These are phyloP conservation scores for Palaemon carinicauda DNA, from an alignment of 1,140 invertebrate genomes.

Conservation along the genomic window DNA sequence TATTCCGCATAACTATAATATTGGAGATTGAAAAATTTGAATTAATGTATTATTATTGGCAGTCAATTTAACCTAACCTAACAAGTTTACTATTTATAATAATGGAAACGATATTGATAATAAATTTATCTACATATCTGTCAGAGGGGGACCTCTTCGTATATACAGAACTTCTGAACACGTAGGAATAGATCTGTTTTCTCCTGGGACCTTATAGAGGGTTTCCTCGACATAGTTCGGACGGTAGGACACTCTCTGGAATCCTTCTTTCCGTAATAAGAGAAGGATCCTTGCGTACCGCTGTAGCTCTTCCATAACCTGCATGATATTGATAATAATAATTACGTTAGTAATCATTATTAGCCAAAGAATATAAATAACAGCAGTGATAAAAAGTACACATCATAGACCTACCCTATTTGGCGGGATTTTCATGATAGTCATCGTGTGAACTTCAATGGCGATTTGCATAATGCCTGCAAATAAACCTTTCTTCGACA, in stretches of 20 bases:
- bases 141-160: not conserved
- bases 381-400: not conserved
- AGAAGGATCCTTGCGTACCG: not conserved
- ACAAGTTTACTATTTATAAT: too few species aligned
- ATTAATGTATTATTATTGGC: too few species aligned
- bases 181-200: slow-evolving; percentile 12
- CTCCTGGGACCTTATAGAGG: not conserved
- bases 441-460: slow-evolving; percentile 35
- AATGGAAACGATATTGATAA: not conserved
- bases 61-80: too few species aligned
- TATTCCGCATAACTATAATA: too few species aligned
- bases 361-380: too few species aligned
- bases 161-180: slow-evolving; percentile 30
- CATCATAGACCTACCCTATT: slow-evolving; percentile 5
- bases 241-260: slow-evolving; percentile 12
- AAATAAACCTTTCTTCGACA: not conserved
- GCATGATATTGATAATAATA: not conserved
- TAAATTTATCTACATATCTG: not conserved
- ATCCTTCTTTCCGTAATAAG: not conserved
- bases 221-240: slow-evolving; percentile 13
- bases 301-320: not conserved
- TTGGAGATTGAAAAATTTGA: too few species aligned
- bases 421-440: not conserved
- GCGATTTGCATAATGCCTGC: slow-evolving; percentile 10
- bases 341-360: too few species aligned